A percentile compares a stretch with the other conserved stretches of the same genome.
phyloP scores from a whole-genome alignment of 2,797 vertebrate species.

The Zenarchopterus dispar region DNA sequence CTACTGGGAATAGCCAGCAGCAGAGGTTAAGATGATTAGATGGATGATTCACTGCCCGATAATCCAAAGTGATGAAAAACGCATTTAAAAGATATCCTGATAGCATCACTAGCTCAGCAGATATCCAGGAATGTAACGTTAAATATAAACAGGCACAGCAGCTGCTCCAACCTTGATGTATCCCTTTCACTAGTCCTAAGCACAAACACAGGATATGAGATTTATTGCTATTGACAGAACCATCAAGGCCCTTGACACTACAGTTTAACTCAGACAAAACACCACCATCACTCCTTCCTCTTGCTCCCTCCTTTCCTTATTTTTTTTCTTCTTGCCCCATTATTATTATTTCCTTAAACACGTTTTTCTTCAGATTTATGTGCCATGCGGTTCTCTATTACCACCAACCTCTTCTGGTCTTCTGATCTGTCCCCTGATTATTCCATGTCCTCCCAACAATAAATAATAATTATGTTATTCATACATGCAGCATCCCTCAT shows the following conservation, averaged over 20 bases:
- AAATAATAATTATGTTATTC: constrained; percentile 13
- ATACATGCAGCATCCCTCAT: not conserved
- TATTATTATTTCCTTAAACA: constrained; percentile 5
- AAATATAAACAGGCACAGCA: not conserved
- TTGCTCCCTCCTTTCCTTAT: not conserved
- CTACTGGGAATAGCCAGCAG: not conserved
- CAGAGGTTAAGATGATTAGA: not conserved
- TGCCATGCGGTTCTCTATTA: not conserved
- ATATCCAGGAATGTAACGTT: not conserved
- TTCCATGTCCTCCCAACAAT: constrained; percentile 6
- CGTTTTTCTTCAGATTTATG: constrained; percentile 5
- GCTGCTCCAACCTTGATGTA: constrained; percentile 30
- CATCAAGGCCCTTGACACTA: constrained; percentile 44
- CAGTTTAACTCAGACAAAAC: constrained; percentile 56
- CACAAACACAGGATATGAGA: constrained; percentile 40
- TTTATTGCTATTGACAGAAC: constrained; percentile 58
- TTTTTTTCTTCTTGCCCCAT: constrained; percentile 13
- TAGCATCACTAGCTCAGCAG: not conserved
- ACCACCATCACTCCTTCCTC: constrained; percentile 22
- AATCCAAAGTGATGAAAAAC: not conserved
- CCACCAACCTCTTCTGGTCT: constrained; percentile 1
- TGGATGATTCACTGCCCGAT: not conserved
- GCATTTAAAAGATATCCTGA: not conserved
- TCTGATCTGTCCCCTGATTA: constrained; percentile 1
- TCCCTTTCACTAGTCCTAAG: constrained; percentile 1